These are phyloP conservation scores for Masticophis lateralis DNA, from an alignment of 2,797 vertebrate species.

Conservation along the genomic window DNA sequence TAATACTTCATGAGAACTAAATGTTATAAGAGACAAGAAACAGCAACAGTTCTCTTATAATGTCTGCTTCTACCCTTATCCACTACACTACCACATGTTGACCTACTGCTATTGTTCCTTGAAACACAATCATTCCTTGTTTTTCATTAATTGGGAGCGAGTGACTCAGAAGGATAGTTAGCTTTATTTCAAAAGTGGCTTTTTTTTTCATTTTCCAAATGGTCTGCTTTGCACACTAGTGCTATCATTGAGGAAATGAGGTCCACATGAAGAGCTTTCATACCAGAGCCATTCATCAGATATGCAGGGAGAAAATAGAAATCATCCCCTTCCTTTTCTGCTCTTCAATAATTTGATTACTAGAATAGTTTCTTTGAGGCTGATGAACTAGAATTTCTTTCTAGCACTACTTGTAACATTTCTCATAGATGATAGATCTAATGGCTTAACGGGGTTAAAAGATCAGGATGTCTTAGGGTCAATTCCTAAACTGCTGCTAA, in stretches of 20 bases:
- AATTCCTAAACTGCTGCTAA: slow-evolving; percentile 3
- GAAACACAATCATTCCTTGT: neutral
- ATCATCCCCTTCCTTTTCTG: neutral
- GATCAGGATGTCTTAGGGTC: slow-evolving; percentile 5
- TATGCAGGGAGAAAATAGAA: slow-evolving; percentile 15
- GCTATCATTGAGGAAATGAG: slow-evolving; percentile 13
- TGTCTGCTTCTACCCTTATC: neutral
- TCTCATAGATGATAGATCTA: slow-evolving; percentile 10
- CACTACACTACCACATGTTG: neutral
- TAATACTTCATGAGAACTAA: slow-evolving; percentile 17
- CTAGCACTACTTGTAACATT: slow-evolving; percentile 4
- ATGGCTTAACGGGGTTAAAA: slow-evolving; percentile 4
- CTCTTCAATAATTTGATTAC: slow-evolving; percentile 27
- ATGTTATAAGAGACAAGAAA: neutral
- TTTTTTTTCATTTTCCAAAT: neutral
- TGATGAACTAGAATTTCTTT: neutral
- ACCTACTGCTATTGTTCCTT: neutral
- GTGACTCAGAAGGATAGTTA: slow-evolving; percentile 14
- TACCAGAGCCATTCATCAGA: slow-evolving; percentile 12
- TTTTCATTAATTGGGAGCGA: slow-evolving; percentile 23
- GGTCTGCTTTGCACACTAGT: neutral
- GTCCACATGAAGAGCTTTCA: neutral
- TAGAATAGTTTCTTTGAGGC: slow-evolving; percentile 32
- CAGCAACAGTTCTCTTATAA: neutral
- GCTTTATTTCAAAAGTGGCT: slow-evolving; percentile 35